These are phyloP conservation scores for Barbus barbus DNA, from an alignment of 2,113 vertebrate species.

Conservation along the genomic window DNA sequence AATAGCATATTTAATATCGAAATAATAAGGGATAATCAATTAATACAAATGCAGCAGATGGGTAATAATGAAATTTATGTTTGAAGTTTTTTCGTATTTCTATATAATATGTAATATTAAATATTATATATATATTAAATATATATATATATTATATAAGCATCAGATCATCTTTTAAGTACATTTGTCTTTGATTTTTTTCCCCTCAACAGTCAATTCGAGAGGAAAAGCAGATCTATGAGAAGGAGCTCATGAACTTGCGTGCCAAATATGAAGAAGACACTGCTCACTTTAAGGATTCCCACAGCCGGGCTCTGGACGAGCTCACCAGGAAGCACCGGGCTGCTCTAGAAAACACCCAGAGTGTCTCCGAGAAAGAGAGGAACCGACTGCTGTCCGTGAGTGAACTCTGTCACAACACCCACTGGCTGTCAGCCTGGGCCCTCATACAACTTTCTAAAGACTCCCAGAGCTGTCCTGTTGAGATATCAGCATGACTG, in stretches of 20 bases:
- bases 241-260: conserved; percentile 85
- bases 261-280: conserved; percentile 86
- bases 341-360: conserved; percentile 82
- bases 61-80: background rate
- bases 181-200: background rate
- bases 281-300: conserved; percentile 83
- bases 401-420: conserved; percentile 59
- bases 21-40: background rate
- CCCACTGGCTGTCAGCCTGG: conserved; percentile 3
- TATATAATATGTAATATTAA: background rate
- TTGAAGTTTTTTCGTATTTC: background rate
- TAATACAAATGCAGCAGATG: background rate
- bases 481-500: conserved; percentile 1
- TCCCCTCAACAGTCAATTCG: conserved; percentile 79
- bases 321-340: conserved; percentile 91
- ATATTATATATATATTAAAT: background rate
- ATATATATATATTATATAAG: background rate
- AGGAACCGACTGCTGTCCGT: conserved; percentile 89
- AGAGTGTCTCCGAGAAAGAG: conserved; percentile 82
- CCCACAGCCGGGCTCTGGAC: conserved; percentile 88
- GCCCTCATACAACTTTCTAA: background rate
- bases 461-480: background rate
- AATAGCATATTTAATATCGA: background rate
- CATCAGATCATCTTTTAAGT: background rate
- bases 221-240: conserved; percentile 89